Evolutionary conservation across 1,140 invertebrate genomes (phyloP).

Genomic region (Magallana angulata): DNA sequence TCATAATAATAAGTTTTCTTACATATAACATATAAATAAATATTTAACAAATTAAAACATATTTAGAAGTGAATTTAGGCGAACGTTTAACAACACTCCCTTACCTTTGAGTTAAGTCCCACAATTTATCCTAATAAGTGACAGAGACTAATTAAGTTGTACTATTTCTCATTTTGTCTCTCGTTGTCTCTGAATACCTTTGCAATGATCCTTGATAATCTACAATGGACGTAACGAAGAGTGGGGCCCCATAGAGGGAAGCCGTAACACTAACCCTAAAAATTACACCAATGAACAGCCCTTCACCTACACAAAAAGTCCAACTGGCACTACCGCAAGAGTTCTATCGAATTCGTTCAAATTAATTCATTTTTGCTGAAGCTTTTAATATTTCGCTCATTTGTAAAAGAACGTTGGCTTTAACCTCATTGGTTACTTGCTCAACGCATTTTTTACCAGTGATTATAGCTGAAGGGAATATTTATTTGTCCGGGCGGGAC

Average conservation of each 20-base stretch:
- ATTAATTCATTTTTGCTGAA: not conserved
- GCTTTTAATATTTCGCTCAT: not conserved
- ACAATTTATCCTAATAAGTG: not conserved
- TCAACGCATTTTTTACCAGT: not conserved
- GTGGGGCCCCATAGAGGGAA: not conserved
- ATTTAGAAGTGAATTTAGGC: no score
- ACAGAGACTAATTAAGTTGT: not conserved
- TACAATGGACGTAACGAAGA: not conserved
- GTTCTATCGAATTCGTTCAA: not conserved
- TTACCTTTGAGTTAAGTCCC: not conserved
- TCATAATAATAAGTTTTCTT: no score
- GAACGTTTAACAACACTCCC: not conserved
- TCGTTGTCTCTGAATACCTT: conserved; percentile 24
- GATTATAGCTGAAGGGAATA: conserved; percentile 23
- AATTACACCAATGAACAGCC: not conserved
- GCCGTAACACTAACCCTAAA: not conserved
- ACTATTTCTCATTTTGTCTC: conserved; percentile 22
- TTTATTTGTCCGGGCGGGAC: conserved; percentile 26
- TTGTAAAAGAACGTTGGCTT: not conserved
- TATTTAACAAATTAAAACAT: no score
- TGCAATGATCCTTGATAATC: conserved; percentile 35
- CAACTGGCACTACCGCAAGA: not conserved
- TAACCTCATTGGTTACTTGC: not conserved
- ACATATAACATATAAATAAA: no score
- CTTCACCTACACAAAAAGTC: not conserved